phyloP scores from a whole-genome alignment of 2,113 vertebrate species.

The Ardeotis arabs region DNA sequence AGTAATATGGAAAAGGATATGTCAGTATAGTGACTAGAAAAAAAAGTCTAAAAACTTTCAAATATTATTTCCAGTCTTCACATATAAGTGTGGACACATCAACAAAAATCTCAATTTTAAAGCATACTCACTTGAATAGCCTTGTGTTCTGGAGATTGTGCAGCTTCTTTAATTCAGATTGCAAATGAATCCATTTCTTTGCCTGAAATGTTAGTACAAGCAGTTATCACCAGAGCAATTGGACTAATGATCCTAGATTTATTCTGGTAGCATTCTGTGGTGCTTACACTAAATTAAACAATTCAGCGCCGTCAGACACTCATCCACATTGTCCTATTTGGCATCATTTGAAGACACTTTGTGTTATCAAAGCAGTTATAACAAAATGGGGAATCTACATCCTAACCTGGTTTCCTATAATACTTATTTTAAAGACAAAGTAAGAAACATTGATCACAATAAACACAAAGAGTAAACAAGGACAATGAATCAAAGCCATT shows the following conservation, averaged over 20 bases:
- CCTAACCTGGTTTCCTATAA: background rate
- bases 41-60: background rate
- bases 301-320: background rate
- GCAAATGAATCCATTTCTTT: background rate
- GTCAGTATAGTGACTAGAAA: background rate
- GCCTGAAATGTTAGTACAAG: background rate
- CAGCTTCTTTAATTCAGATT: background rate
- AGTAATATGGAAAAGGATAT: background rate
- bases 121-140: background rate
- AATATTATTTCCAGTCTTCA: background rate
- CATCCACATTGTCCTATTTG: background rate
- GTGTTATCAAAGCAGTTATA: background rate
- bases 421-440: background rate
- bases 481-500: background rate
- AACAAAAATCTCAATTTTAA: background rate
- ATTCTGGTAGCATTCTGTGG: background rate
- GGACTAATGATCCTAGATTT: conserved; percentile 8
- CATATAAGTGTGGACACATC: background rate
- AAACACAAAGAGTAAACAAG: background rate
- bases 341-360: background rate
- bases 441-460: background rate
- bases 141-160: background rate
- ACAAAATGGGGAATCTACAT: background rate
- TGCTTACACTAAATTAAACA: background rate
- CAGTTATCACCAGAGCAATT: background rate